Evolutionary conservation across 2,113 vertebrate genomes (phyloP), one percentile per base, ranked within the genome.

Genomic region (Sinocyclocheilus anophthalmus): DNA sequence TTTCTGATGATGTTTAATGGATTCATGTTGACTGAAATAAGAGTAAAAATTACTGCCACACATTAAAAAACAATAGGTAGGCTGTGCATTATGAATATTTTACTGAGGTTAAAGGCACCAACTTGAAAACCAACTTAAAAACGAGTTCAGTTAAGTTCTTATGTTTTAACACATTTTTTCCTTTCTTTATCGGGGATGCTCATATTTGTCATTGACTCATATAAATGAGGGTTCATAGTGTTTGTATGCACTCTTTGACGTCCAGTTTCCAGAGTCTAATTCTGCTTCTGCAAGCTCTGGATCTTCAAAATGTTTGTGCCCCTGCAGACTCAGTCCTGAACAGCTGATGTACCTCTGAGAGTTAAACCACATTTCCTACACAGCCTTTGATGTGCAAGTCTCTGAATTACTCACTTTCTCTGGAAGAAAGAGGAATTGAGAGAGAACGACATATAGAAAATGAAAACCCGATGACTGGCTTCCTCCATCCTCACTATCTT

Each of bases 361-460:
- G 88, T 61, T 76, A 86, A 86, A 81, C 81, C 24, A 24, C 81
- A 81, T 42, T 88, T 86, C 53, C 53, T 81, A 76, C 72, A 14
- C 57, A 30, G 69, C 76, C 88, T 88, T 86, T 88, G 85, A 86
- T 86, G 81, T 76, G 5, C 18, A 20, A 84, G 85, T 78, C 76
- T 76, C 81, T 86, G 67, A 82, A 88, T 86, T 72, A 86, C 76
- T 86, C 77, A 8, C 24, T 76, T 69, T 88, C 72, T 80, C 45
- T 9, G 70, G 57, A 80, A 63, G 83, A 83, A 37, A 83, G 72
- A n/a, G 86, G 37, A 26, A 50, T 69, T 39, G 45, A 87, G 79
- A 39, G 48, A 73, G 70, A 30, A 26, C 26, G 20, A 78, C 18
- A 48, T 53, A 78, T 6, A 70, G 42, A 50, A 33, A 59, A 30